These are phyloP conservation scores for Teleogryllus occipitalis DNA, from an alignment of 1,140 invertebrate genomes.

Conservation along the genomic window DNA sequence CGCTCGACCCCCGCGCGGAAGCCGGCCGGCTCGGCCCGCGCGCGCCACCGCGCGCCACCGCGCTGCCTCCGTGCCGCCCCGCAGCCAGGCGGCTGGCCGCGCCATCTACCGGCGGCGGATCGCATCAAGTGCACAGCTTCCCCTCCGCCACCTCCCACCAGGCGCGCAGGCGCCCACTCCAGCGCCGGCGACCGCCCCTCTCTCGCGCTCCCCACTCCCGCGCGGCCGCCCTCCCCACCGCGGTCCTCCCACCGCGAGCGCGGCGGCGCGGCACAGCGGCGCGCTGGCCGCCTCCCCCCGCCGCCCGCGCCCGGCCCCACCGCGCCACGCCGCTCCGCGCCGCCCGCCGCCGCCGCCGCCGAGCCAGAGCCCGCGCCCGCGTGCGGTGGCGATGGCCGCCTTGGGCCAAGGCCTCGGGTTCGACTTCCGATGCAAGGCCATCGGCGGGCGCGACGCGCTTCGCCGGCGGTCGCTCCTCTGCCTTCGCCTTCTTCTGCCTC, in stretches of 20 bases:
- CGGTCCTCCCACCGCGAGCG: no score
- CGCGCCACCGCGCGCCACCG: no score
- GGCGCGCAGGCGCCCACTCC: background rate
- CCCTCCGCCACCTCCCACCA: background rate
- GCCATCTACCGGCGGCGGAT: background rate
- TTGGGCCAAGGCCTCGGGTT: background rate
- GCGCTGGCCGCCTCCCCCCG: no score
- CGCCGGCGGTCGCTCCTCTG: no score
- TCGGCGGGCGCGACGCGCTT: background rate
- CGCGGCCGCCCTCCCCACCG: no score
- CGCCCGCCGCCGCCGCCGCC: no score
- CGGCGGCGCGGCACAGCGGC: background rate
- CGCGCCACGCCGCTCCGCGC: no score
- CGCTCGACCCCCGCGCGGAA: no score
- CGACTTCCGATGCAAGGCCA: background rate
- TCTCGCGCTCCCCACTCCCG: background rate
- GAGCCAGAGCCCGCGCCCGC: no score
- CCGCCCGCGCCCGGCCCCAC: no score
- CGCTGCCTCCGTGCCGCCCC: background rate
- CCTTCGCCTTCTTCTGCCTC: no score
- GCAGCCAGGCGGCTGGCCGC: background rate
- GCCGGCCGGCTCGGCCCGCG: no score
- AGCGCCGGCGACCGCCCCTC: background rate
- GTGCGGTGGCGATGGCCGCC: background rate
- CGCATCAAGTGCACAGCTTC: background rate